Evolutionary conservation across 2,888 invertebrate genomes (phyloP).

Genomic region (Stenichneumon culpator): DNA sequence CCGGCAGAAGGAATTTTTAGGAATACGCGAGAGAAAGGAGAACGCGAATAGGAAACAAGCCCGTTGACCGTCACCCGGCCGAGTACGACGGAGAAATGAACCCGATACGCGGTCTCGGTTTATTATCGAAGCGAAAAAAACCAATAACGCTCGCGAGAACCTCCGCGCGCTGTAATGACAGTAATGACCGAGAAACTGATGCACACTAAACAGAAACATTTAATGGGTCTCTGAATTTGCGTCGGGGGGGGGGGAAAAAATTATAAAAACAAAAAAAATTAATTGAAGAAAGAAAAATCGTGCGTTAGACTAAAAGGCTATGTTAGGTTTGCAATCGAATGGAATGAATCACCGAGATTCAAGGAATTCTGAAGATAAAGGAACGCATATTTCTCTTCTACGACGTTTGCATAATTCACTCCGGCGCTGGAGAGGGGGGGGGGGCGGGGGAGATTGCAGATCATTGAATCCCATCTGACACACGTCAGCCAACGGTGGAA

Average conservation of each 20-base stretch:
- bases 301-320: background rate
- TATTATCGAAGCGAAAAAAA: background rate
- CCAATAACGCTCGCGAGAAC: background rate
- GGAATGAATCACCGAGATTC: background rate
- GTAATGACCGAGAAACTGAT: background rate
- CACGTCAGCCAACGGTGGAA: background rate
- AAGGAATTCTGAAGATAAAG: background rate
- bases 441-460: background rate
- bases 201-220: background rate
- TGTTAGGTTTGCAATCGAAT: too few species aligned
- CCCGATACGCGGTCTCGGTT: slow-evolving; percentile 4
- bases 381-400: background rate
- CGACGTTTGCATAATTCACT: background rate
- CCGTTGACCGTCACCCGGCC: slow-evolving; percentile 25
- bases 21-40: background rate
- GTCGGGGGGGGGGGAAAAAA: background rate
- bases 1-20: background rate
- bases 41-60: background rate
- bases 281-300: background rate
- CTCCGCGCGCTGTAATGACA: background rate
- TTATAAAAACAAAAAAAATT: background rate
- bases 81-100: background rate
- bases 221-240: background rate
- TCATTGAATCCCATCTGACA: background rate
- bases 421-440: background rate